Percentiles rank a stretch among this genome's conserved stretches.
Evolutionary conservation across 2,113 vertebrate species (phyloP).

Genomic region (Patagioenas fasciata): DNA sequence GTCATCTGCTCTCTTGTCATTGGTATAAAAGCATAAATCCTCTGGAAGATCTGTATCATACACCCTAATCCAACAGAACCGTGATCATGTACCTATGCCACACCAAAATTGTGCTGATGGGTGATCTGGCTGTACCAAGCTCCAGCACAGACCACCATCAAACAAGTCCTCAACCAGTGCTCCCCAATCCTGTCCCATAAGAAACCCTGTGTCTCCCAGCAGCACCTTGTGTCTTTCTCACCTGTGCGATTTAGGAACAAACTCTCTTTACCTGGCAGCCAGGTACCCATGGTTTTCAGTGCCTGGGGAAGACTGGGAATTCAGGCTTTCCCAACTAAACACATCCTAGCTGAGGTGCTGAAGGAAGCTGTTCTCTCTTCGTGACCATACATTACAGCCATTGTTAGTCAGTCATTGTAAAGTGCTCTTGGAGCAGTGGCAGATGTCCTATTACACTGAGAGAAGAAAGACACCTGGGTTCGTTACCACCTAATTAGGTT

Average conservation of each 20-base stretch:
- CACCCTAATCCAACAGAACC: background rate
- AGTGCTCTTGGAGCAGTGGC: conserved; percentile 66
- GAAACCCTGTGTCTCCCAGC: background rate
- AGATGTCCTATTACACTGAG: conserved; percentile 69
- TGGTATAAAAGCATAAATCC: background rate
- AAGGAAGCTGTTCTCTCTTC: conserved; percentile 43
- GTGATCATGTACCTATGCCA: background rate
- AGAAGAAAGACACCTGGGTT: conserved; percentile 74
- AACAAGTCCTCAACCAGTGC: accelerated
- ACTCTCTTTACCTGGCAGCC: background rate
- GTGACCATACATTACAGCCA: conserved; percentile 64
- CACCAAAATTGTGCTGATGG: background rate
- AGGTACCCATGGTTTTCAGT: background rate
- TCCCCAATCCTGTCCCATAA: background rate
- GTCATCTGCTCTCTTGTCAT: background rate
- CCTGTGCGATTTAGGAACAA: accelerated
- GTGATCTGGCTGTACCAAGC: background rate
- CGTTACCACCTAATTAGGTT: conserved; percentile 73
- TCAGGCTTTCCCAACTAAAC: background rate
- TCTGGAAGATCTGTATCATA: background rate
- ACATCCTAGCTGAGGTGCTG: background rate
- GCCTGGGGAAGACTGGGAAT: background rate
- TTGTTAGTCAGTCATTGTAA: conserved; percentile 70
- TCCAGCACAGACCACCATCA: background rate
- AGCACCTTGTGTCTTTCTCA: background rate